phyloP scores from a whole-genome alignment of 2,113 vertebrate species.

The Conger conger region DNA sequence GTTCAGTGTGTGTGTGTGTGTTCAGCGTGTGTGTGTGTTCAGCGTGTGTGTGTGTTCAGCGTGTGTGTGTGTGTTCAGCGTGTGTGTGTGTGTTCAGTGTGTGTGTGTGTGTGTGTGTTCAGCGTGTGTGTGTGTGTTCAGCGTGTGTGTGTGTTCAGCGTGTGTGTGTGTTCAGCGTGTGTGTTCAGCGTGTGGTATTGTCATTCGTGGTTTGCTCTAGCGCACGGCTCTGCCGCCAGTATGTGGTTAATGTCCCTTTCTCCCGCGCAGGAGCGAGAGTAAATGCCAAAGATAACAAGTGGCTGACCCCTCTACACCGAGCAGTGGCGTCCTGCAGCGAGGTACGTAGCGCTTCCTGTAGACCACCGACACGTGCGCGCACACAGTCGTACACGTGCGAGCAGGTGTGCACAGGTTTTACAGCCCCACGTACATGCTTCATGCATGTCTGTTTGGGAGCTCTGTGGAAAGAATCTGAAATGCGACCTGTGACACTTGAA shows the following conservation, averaged over 20 bases:
- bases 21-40: no score
- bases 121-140: no score
- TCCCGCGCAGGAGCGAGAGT: constrained; percentile 88
- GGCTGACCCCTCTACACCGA: constrained; percentile 98
- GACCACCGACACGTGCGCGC: background rate
- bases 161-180: no score
- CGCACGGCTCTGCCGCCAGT: no score
- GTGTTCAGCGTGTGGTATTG: no score
- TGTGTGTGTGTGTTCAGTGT: no score
- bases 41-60: no score
- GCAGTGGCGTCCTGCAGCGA: constrained; percentile 98
- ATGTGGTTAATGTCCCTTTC: constrained; percentile 19
- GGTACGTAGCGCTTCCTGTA: constrained; percentile 64
- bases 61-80: no score
- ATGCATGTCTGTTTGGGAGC: background rate
- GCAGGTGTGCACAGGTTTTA: background rate
- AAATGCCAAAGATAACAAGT: constrained; percentile 99
- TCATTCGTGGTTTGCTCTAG: no score
- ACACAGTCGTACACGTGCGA: background rate
- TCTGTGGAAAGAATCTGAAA: background rate
- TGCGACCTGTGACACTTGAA: background rate
- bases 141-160: no score
- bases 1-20: no score
- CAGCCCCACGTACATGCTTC: background rate
- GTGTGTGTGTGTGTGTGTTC: no score